Base-by-base conservation (phyloP, 1,140 invertebrate species). In the Zaprionus nigranus region DNA sequence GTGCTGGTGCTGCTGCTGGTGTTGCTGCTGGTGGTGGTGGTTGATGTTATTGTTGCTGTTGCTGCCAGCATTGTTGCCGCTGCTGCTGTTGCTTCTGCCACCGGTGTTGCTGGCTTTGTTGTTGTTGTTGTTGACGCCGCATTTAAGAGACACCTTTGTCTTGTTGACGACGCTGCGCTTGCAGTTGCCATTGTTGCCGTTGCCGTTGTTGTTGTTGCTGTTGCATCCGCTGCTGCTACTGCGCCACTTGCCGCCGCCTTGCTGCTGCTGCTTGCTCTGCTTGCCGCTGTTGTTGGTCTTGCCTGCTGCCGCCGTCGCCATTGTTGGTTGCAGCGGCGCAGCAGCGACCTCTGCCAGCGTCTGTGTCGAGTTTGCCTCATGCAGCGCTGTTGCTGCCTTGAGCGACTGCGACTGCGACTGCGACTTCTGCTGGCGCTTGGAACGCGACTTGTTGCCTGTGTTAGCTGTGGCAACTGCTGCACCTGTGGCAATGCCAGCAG, bases 381-480 rank as follows among this genome's bases (percentile, higher is more conserved):
- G 43, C 17, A 20, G 54, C 38, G 38, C 64, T 20, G 51, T 49
- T 22, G 40, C 36, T 43, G 73, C 54, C 53, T 34, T 34, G 30
- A 53, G 40, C 36, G 30, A n/a, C 36, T 38, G 36, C 13, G 26
- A 70, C 38, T 76, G 75, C 30, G 66, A 70, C 38, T 76, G 75
- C 30, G 66, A 54, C 58, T 82, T 88, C 30, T 79, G 58, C 15
- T 86, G 78, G 1, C 85, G 84, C 62, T 87, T 88, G 2, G 81
- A 56, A 5, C 85, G 78, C 20, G 70, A 26, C 28, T 72, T 76
- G 49, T 60, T 71, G 60, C 7, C 51, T 20, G 53, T 38, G 36
- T 7, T 38, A 5, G 13, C 38, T 40, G 38, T 22, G 49, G 17
- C 12, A 5, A 17, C 53, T 6, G 53, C 26, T 62, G 9, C 30